Percentiles rank a stretch among this genome's conserved stretches.
Evolutionary conservation across 1,140 invertebrate species (phyloP).

Genomic region (Bombus soroeensis): DNA sequence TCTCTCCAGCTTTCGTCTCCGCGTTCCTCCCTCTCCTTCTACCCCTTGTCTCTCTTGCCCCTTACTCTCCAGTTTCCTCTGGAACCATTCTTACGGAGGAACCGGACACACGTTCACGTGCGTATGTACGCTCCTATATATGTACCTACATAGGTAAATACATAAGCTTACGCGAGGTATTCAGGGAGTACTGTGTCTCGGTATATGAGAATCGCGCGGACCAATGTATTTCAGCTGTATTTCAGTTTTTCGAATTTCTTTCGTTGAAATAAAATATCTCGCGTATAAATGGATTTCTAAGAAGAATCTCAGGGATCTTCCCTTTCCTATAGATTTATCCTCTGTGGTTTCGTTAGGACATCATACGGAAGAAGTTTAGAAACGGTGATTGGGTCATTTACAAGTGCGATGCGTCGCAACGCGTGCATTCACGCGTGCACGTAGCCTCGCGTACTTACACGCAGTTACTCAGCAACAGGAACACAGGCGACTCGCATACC

Average conservation of each 20-base stretch:
- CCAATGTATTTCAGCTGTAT: neutral
- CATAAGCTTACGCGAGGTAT: neutral
- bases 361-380: too few species aligned
- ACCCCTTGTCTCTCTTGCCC: slow-evolving; percentile 56
- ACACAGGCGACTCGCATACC: slow-evolving; percentile 49
- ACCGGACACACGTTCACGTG: slow-evolving; percentile 66
- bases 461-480: slow-evolving; percentile 34
- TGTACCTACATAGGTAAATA: slow-evolving; percentile 2
- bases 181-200: neutral
- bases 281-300: neutral
- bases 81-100: slow-evolving; percentile 61
- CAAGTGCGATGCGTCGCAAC: neutral
- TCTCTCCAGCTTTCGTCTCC: slow-evolving; percentile 61
- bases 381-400: neutral
- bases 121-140: neutral
- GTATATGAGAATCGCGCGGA: neutral
- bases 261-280: neutral
- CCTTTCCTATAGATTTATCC: neutral
- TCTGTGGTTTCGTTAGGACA: neutral
- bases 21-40: slow-evolving; percentile 35
- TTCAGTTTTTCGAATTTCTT: neutral
- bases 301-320: neutral
- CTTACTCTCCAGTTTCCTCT: slow-evolving; percentile 57
- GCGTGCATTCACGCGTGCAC: slow-evolving; percentile 39
- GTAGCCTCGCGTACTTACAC: slow-evolving; percentile 31